phyloP scores from a whole-genome alignment of 2,888 invertebrate genomes.

The Lysandra bellargus region DNA sequence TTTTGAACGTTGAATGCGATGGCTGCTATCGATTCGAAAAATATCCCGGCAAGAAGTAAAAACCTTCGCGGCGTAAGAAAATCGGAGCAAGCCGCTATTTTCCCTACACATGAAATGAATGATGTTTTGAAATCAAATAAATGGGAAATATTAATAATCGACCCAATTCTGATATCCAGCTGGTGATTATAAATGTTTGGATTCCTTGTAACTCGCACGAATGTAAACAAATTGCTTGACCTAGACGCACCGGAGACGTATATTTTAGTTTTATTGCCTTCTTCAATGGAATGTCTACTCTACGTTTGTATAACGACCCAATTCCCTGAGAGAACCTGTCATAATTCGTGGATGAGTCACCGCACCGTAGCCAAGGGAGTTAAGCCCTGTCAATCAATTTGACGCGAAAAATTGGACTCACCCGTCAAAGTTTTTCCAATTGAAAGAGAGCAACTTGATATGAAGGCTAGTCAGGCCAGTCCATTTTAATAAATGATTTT shows the following conservation, averaged over 20 bases:
- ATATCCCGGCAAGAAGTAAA: too few species aligned
- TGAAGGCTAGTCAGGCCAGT: too few species aligned
- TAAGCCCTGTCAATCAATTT: background rate
- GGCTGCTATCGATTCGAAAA: too few species aligned
- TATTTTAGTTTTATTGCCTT: background rate
- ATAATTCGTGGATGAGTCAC: background rate
- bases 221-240: slow-evolving; percentile 23
- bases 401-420: background rate
- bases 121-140: slow-evolving; percentile 21
- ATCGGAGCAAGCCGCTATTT: background rate
- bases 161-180: slow-evolving; percentile 36
- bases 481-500: too few species aligned
- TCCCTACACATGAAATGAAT: background rate
- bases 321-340: slow-evolving; percentile 1
- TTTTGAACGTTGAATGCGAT: too few species aligned
- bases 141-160: slow-evolving; percentile 33
- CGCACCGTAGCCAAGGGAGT: background rate
- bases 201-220: slow-evolving; percentile 20
- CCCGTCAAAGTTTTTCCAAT: background rate
- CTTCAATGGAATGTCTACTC: slow-evolving; percentile 9
- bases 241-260: slow-evolving; percentile 15
- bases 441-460: background rate
- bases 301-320: background rate
- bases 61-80: too few species aligned
- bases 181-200: slow-evolving; percentile 31